Evolutionary conservation across 2,888 invertebrate species (phyloP), one percentile per base, ranked within the genome.

Genomic region (Lasioglossum figueresi): DNA sequence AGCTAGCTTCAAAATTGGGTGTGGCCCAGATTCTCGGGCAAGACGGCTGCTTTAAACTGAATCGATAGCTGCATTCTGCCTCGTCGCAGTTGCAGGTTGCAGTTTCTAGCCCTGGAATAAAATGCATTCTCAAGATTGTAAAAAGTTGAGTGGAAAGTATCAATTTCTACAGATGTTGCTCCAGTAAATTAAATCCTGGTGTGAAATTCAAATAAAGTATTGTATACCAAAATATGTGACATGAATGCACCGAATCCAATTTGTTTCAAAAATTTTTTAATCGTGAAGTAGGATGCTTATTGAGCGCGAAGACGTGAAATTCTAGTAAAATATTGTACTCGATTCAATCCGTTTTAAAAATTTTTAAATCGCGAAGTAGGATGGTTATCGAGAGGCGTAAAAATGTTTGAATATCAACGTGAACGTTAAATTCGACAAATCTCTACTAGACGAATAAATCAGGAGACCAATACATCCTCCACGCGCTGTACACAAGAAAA

Each of bases 21-120:
- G 66, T 66, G 66, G 66, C 34, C 66, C 66, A 66, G 66, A 66
- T 66, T 66, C 66, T 66, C 66, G 66, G 6, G 34, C 66, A 34
- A 66, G 66, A 23, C 34, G 66, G 66, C 66, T 66, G 66, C 66
- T 66, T 66, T 66, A 66, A 66, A 66, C 66, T 19, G 19, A 66
- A 66, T 66, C 66, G 31, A 66, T 66, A 66, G 34, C 10, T 31
- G 66, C 66, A 34, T 66, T 63, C 52, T 52, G 52, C n/a, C 63
- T 31, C 63, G 27, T 31, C 6, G 63, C 31, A 63, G 63, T 63
- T 31, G 59, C 59, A 27, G 59, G 14, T 27, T 27, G 31, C 63
- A 14, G 27, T 27, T 63, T 27, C 1, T 59, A 14, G 5, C 4
- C 59, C 12, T 16, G 10, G 0, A 59, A 59, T 27, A 2, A 56